A percentile compares a stretch with the other conserved stretches of the same genome.
These are phyloP conservation scores for Spodoptera littoralis DNA, from an alignment of 2,888 invertebrate genomes.

Conservation along the genomic window DNA sequence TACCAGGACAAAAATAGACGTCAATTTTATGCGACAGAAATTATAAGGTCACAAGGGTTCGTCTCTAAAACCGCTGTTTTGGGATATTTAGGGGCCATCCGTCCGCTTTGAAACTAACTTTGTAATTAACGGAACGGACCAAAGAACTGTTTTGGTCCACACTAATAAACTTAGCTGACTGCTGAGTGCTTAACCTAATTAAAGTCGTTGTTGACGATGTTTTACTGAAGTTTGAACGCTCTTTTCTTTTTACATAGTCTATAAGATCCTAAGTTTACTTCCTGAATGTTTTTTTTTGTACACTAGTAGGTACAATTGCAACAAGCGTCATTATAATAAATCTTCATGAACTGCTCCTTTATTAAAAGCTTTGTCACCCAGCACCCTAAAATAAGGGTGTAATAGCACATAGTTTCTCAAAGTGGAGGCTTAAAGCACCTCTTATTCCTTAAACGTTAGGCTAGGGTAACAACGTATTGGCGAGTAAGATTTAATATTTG, in stretches of 20 bases:
- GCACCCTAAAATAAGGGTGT: too few species aligned
- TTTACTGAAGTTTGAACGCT: constrained; percentile 3
- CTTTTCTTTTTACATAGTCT: not conserved
- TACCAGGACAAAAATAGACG: constrained; percentile 28
- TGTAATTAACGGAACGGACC: constrained; percentile 40
- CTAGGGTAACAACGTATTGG: not conserved
- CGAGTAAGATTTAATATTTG: not conserved
- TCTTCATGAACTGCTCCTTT: too few species aligned
- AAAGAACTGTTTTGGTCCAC: constrained; percentile 34
- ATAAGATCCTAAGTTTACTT: too few species aligned
- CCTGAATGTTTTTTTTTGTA: too few species aligned
- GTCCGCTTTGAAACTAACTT: constrained; percentile 49
- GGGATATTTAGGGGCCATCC: constrained; percentile 21
- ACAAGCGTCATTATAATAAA: too few species aligned
- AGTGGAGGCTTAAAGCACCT: constrained; percentile 9
- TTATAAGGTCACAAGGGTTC: constrained; percentile 23
- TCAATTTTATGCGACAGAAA: constrained; percentile 29
- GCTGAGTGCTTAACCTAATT: constrained; percentile 36
- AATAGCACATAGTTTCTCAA: not conserved
- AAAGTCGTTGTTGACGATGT: constrained; percentile 10
- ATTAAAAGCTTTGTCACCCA: too few species aligned
- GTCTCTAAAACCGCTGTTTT: constrained; percentile 19
- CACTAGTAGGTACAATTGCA: too few species aligned
- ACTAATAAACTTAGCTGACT: constrained; percentile 38
- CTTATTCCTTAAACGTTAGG: not conserved